A percentile compares a stretch with the other conserved stretches of the same genome.
Conservation (phyloP, 1,140 invertebrate species). For the Sweltsa coloradensis region DNA sequence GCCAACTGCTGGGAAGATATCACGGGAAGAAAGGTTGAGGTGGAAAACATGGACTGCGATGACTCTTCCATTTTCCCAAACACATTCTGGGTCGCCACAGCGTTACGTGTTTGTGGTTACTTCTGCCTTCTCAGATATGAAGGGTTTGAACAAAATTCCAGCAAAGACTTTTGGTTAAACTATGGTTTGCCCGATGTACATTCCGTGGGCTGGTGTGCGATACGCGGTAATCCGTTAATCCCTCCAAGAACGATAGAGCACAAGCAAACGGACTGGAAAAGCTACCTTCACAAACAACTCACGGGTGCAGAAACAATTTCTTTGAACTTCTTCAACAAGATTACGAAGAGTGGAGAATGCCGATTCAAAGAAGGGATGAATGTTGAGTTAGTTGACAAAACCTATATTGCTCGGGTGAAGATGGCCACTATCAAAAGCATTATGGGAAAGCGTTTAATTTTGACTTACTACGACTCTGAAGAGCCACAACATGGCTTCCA, state of each 20-base stretch:
- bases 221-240: conserved; percentile 84
- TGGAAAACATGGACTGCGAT: conserved; percentile 82
- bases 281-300: conserved; percentile 78
- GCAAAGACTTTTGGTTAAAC: conserved; percentile 93
- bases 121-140: conserved; percentile 88
- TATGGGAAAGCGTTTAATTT: conserved; percentile 78
- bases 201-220: conserved; percentile 94
- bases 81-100: conserved; percentile 93
- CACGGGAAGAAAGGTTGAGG: conserved; percentile 95
- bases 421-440: conserved; percentile 81
- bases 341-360: conserved; percentile 69
- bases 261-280: conserved; percentile 93
- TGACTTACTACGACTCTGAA: conserved; percentile 85
- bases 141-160: conserved; percentile 77
- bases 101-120: conserved; percentile 79
- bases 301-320: conserved; percentile 85
- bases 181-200: conserved; percentile 86
- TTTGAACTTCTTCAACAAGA: conserved; percentile 81
- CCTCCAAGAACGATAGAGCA: conserved; percentile 81
- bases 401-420: conserved; percentile 85
- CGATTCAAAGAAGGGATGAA: conserved; percentile 67
- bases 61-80: conserved; percentile 64
- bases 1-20: too few relatives aligned
- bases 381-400: conserved; percentile 92
- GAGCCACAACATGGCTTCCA: conserved; percentile 73